Evolutionary conservation across 1,140 invertebrate species (phyloP).

Genomic region (Probaryconus sp.): DNA sequence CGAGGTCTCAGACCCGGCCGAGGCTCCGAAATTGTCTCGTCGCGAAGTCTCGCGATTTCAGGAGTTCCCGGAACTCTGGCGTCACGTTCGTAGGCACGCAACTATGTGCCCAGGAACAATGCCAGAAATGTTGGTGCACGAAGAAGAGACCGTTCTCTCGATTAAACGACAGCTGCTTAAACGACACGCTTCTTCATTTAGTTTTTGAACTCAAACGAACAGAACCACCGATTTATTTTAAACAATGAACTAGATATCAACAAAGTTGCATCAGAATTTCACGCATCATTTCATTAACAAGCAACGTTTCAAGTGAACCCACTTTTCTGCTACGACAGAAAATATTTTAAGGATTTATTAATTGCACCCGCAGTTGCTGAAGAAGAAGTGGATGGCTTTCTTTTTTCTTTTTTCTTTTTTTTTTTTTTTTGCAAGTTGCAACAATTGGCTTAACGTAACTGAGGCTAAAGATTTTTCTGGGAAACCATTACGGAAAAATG

Average conservation of each 20-base stretch:
- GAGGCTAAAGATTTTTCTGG: too few relatives aligned
- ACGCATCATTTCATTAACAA: too few relatives aligned
- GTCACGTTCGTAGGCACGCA: constrained; percentile 37
- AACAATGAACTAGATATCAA: constrained; percentile 36
- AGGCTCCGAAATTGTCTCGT: constrained; percentile 44
- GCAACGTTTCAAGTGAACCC: too few relatives aligned
- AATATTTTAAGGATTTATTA: too few relatives aligned
- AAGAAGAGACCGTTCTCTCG: constrained; percentile 32
- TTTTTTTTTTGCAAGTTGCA: too few relatives aligned
- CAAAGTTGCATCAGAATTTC: constrained; percentile 33
- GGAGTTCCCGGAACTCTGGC: constrained; percentile 52
- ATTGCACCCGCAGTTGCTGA: too few relatives aligned
- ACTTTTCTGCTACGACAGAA: too few relatives aligned
- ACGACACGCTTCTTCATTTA: constrained; percentile 57
- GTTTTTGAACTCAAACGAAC: constrained; percentile 44
- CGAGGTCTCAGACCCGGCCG: constrained; percentile 23
- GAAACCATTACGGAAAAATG: constrained; percentile 15
- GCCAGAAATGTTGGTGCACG: constrained; percentile 51
- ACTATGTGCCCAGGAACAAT: constrained; percentile 49
- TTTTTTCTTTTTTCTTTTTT: too few relatives aligned
- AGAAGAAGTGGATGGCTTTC: too few relatives aligned
- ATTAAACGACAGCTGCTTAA: constrained; percentile 38
- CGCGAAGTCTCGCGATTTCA: constrained; percentile 49
- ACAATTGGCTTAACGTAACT: too few relatives aligned
- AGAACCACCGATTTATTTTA: constrained; percentile 36